phyloP scores from a whole-genome alignment of 2,797 vertebrate species.

The Epinephelus awoara region DNA sequence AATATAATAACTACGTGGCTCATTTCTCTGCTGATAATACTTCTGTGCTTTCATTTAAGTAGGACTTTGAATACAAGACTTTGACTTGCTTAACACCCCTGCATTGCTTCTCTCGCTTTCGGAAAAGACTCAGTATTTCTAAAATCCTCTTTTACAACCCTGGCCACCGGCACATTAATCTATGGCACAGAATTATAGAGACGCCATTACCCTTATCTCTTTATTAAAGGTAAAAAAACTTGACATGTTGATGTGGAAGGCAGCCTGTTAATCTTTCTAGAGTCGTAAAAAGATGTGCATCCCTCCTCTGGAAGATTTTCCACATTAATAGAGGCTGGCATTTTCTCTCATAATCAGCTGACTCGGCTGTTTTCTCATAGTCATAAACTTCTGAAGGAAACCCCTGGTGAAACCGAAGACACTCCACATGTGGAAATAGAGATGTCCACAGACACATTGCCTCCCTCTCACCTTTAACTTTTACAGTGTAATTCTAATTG shows the following conservation, averaged over 20 bases:
- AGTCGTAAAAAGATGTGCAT: conserved; percentile 50
- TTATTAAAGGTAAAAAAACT: conserved; percentile 12
- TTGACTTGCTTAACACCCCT: too few relatives aligned
- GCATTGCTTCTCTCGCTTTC: background rate
- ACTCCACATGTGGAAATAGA: conserved; percentile 41
- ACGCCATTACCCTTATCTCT: conserved; percentile 11
- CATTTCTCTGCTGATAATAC: background rate
- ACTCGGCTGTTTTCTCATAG: conserved; percentile 60
- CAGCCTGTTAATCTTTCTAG: conserved; percentile 25
- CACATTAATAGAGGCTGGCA: conserved; percentile 50
- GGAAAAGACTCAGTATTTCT: background rate
- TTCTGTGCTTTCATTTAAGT: background rate
- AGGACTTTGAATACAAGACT: background rate
- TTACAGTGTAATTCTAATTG: conserved; percentile 72
- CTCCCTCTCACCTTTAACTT: conserved; percentile 55
- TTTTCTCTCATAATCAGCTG: conserved; percentile 64
- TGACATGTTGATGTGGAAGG: conserved; percentile 12
- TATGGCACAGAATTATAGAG: conserved; percentile 1
- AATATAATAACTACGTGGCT: background rate
- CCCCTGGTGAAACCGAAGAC: conserved; percentile 62
- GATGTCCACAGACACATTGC: conserved; percentile 43
- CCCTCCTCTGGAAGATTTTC: conserved; percentile 40
- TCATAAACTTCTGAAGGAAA: conserved; percentile 76
- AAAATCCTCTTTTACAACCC: background rate
- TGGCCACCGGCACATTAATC: background rate